Evolutionary conservation across 2,888 invertebrate genomes (phyloP), one percentile per base, ranked within the genome.

Genomic region (Hyalella azteca): DNA sequence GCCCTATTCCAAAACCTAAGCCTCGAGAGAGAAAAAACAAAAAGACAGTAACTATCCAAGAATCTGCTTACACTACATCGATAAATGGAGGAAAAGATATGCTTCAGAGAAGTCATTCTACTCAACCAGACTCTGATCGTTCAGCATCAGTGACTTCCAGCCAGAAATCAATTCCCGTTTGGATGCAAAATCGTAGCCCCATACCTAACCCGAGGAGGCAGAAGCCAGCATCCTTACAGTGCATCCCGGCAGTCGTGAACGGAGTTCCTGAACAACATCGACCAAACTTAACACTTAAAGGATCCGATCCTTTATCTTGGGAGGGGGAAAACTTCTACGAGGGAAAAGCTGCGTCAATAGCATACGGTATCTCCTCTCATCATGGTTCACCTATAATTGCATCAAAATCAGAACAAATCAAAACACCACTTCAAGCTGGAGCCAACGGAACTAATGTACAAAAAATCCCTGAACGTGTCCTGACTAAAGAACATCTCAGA

Each of bases 321-420:
- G 49, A 59, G 15, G 81, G 78, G 19, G 81, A 83, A n/a, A 78
- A 79, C 40, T 81, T 83, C 48, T 81, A 81, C 60, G 80, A 81
- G 40, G 83, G 83, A 29, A 83, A 83, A 76, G 83, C 83, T 7
- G 83, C 83, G 15, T 83, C 83, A 3, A 83, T 83, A 80, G 81
- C 83, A 7, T 83, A 83, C 50, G 83, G 83, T 11, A 78, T 83
- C 41, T 81, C 78, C 15, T 59, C 77, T 32, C 9, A 59, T 32
- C 66, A 36, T 22, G 32, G 29, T 1, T 59, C 76, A 3, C 59
- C 50, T 3, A 36, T 50, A 26, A 66, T 22, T 22, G n/a, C 48
- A 1, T 40, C 59, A 19, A 73, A 32, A 36, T 36, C 29, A 36
- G 73, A 54, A 39, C 81, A 77, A 48, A 77, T 79, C 22, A 66